Percentiles rank a stretch among this genome's conserved stretches.
These are phyloP conservation scores for Saturnia japonica DNA, from an alignment of 2,888 invertebrate genomes.

Conservation along the genomic window DNA sequence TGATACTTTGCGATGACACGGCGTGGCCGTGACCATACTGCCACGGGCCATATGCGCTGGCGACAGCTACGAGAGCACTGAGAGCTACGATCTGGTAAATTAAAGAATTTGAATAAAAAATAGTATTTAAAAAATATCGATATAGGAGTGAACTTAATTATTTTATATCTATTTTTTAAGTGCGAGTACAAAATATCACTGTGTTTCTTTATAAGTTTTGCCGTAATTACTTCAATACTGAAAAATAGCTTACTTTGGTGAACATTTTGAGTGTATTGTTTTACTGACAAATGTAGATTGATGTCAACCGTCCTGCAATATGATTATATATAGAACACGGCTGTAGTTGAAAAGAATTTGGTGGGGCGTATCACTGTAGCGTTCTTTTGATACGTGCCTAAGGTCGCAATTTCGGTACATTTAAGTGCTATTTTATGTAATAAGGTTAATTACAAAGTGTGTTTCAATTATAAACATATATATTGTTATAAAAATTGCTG, in stretches of 20 bases:
- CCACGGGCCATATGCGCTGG: constrained; percentile 67
- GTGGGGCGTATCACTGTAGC: constrained; percentile 28
- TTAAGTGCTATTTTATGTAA: neutral
- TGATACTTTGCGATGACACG: constrained; percentile 62
- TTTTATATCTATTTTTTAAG: no score
- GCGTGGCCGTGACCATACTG: constrained; percentile 51
- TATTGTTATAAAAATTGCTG: neutral
- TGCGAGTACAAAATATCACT: no score
- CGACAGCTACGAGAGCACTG: constrained; percentile 65
- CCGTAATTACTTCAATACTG: neutral
- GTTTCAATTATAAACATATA: no score
- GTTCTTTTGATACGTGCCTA: constrained; percentile 5
- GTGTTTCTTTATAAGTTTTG: neutral
- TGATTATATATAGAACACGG: constrained; percentile 41
- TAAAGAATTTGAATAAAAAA: neutral
- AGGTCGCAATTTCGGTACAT: constrained; percentile 15
- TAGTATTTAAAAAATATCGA: neutral
- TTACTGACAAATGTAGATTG: constrained; percentile 47
- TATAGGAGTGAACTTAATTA: neutral
- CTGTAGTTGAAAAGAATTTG: constrained; percentile 12
- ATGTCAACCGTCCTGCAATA: constrained; percentile 45
- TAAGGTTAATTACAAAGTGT: neutral
- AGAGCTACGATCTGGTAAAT: constrained; percentile 65
- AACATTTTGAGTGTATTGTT: constrained; percentile 35
- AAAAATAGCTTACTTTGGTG: constrained; percentile 53